Evolutionary conservation across 2,113 vertebrate species (phyloP).

Genomic region (Benitochromis conjunctus): DNA sequence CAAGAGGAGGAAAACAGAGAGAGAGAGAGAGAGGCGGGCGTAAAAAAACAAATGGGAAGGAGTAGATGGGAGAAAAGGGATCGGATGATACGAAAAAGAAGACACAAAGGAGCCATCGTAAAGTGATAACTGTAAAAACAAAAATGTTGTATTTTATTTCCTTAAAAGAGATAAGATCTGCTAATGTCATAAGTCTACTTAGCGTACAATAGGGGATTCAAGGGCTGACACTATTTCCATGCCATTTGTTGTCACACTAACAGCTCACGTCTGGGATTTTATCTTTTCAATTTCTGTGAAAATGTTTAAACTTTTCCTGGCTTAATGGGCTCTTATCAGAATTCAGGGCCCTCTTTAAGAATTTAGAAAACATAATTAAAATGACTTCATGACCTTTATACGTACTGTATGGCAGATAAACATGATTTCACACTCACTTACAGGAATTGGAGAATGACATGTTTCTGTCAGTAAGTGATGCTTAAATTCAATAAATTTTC

Average conservation of each 20-base stretch:
- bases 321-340: neutral
- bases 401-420: neutral
- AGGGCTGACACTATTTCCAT: neutral
- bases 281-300: neutral
- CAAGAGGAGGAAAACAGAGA: conserved; percentile 21
- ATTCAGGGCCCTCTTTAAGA: neutral
- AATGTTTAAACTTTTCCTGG: neutral
- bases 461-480: neutral
- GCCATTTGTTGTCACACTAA: neutral
- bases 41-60: conserved; percentile 29
- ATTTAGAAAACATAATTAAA: neutral
- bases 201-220: neutral
- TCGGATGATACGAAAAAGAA: conserved; percentile 12
- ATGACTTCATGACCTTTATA: neutral
- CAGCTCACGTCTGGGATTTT: neutral
- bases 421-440: neutral
- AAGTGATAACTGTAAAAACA: conserved; percentile 27
- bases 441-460: neutral
- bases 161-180: conserved; percentile 6
- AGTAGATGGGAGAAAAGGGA: conserved; percentile 18
- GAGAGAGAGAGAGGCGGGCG: neutral
- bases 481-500: neutral
- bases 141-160: conserved; percentile 1
- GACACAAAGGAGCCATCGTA: conserved; percentile 5
- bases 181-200: conserved; percentile 7